These are phyloP conservation scores for Sesamia inferens DNA, from an alignment of 2,888 invertebrate genomes.

Conservation along the genomic window DNA sequence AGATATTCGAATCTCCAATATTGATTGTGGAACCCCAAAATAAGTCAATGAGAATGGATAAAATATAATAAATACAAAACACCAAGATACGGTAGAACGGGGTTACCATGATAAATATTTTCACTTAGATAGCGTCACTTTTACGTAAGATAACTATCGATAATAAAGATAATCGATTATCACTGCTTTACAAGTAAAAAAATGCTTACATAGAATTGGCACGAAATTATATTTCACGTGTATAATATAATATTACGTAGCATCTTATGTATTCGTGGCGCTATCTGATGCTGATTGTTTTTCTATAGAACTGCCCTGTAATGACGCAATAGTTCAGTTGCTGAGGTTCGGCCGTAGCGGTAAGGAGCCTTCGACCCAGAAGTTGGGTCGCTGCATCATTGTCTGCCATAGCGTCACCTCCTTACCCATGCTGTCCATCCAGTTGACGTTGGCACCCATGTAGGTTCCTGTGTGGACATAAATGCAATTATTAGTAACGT, in stretches of 20 bases:
- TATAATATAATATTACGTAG: slow-evolving; percentile 37
- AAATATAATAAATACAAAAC: slow-evolving; percentile 23
- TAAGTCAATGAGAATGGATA: slow-evolving; percentile 28
- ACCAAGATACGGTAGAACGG: slow-evolving; percentile 16
- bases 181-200: slow-evolving; percentile 39
- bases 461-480: slow-evolving; percentile 92
- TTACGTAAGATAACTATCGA: slow-evolving; percentile 13
- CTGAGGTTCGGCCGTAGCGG: slow-evolving; percentile 94
- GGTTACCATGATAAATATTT: slow-evolving; percentile 23
- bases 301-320: slow-evolving; percentile 51
- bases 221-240: slow-evolving; percentile 44
- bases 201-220: slow-evolving; percentile 50
- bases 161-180: slow-evolving; percentile 37
- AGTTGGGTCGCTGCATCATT: slow-evolving; percentile 97
- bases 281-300: slow-evolving; percentile 11
- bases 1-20: slow-evolving; percentile 23
- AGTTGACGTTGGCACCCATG: slow-evolving; percentile 95
- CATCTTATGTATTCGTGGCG: slow-evolving; percentile 21
- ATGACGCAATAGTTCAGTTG: slow-evolving; percentile 71
- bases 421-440: slow-evolving; percentile 98
- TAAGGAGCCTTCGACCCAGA: slow-evolving; percentile 99
- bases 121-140: slow-evolving; percentile 23
- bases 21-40: slow-evolving; percentile 11
- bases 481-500: slow-evolving; percentile 7
- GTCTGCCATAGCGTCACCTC: slow-evolving; percentile 97